Evolutionary conservation across 92 coral and sea anemone species (phyloP).

Genomic region (Bergia sp.): DNA sequence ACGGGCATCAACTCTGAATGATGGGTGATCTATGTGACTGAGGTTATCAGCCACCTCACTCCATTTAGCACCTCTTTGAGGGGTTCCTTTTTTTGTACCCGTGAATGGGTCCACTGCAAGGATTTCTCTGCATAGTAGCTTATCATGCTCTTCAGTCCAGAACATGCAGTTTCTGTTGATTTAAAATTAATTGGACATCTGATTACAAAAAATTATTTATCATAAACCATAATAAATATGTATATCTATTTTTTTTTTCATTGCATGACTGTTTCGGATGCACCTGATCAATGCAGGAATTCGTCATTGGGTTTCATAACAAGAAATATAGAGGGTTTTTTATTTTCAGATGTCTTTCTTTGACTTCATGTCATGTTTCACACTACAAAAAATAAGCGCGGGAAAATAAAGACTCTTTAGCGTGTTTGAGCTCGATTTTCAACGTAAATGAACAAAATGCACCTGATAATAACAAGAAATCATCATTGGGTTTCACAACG

Average conservation of each 20-base stretch:
- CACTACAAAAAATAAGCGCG: conserved; percentile 14
- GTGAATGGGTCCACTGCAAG: conserved; percentile 55
- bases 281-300: neutral
- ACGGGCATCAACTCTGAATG: conserved; percentile 51
- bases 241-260: neutral
- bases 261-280: neutral
- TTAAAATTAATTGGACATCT: conserved; percentile 18
- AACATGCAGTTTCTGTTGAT: conserved; percentile 39
- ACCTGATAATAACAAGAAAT: conserved; percentile 26
- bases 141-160: conserved; percentile 61
- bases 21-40: conserved; percentile 23
- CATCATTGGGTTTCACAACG: neutral
- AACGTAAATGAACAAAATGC: conserved; percentile 16
- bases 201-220: conserved; percentile 3
- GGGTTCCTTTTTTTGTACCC: conserved; percentile 61
- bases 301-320: conserved; percentile 24
- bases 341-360: conserved; percentile 19
- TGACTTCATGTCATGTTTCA: conserved; percentile 11
- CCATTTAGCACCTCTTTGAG: conserved; percentile 67
- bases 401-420: conserved; percentile 13
- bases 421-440: conserved; percentile 22
- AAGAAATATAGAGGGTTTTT: neutral
- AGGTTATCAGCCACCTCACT: conserved; percentile 47
- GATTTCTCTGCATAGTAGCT: conserved; percentile 56
- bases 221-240: conserved; percentile 9